These are phyloP conservation scores for Stomatorhinus walkeri DNA, from an alignment of 2,797 vertebrate genomes.

Conservation along the genomic window DNA sequence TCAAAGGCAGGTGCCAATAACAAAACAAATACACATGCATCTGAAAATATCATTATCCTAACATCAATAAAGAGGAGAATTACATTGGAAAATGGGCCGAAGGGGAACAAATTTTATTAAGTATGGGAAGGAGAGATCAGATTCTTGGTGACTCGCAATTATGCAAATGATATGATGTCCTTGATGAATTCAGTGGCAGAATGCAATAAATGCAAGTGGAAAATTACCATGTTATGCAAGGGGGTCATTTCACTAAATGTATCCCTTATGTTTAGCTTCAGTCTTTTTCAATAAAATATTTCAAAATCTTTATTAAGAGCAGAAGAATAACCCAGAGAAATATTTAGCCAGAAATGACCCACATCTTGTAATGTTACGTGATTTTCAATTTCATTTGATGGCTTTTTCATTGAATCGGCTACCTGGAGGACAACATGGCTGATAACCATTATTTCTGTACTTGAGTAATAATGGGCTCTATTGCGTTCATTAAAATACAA, in stretches of 20 bases:
- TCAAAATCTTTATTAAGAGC: neutral
- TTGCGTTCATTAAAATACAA: neutral
- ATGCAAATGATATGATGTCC: neutral
- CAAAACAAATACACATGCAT: neutral
- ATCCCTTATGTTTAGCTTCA: neutral
- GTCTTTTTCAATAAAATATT: neutral
- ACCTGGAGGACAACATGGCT: neutral
- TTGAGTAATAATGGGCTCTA: neutral
- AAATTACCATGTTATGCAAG: neutral
- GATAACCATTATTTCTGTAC: neutral
- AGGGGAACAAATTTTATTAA: neutral
- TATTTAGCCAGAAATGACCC: neutral
- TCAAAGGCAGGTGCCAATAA: neutral
- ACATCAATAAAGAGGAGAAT: neutral
- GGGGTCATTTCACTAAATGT: neutral
- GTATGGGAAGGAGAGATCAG: constrained; percentile 10
- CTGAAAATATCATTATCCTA: neutral
- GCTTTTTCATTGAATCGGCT: neutral
- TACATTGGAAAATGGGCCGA: neutral
- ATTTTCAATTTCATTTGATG: neutral
- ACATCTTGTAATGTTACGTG: neutral
- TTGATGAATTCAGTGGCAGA: constrained; percentile 8
- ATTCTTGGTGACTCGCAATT: neutral
- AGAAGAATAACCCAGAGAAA: neutral
- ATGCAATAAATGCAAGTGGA: neutral